Evolutionary conservation across 2,888 invertebrate genomes (phyloP).

Genomic region (Cerceris ruficornis): DNA sequence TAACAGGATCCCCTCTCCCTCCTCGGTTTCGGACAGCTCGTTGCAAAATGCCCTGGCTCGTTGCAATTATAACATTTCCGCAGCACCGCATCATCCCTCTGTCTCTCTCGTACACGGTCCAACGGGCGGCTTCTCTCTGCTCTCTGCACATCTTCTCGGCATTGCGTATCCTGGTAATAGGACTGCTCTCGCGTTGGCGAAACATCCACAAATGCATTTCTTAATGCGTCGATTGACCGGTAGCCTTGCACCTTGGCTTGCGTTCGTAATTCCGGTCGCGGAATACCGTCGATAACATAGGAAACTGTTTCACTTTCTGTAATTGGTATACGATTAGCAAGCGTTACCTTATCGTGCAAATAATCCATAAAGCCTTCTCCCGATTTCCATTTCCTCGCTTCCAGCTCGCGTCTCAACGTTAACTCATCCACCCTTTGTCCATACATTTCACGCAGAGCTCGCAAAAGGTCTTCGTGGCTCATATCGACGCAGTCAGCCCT

Average conservation of each 20-base stretch:
- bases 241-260: background rate
- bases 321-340: conserved; percentile 1
- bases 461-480: background rate
- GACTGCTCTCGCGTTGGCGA: background rate
- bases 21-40: background rate
- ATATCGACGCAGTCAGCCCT: background rate
- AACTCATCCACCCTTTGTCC: background rate
- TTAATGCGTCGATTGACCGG: background rate
- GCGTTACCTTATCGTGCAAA: background rate
- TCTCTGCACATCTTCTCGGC: too few relatives aligned
- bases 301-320: background rate
- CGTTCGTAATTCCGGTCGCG: background rate
- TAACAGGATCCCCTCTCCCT: conserved; percentile 7
- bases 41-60: conserved; percentile 8
- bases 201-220: background rate
- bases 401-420: background rate
- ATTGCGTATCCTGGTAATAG: background rate
- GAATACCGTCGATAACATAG: conserved; percentile 8
- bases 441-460: background rate
- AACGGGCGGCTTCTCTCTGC: background rate
- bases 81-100: too few relatives aligned
- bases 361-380: background rate
- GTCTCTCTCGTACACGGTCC: background rate
- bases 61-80: conserved; percentile 18
- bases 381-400: background rate